Evolutionary conservation across 2,888 invertebrate genomes (phyloP), one percentile per base, ranked within the genome.

Genomic region (Epinotia brunnichana): DNA sequence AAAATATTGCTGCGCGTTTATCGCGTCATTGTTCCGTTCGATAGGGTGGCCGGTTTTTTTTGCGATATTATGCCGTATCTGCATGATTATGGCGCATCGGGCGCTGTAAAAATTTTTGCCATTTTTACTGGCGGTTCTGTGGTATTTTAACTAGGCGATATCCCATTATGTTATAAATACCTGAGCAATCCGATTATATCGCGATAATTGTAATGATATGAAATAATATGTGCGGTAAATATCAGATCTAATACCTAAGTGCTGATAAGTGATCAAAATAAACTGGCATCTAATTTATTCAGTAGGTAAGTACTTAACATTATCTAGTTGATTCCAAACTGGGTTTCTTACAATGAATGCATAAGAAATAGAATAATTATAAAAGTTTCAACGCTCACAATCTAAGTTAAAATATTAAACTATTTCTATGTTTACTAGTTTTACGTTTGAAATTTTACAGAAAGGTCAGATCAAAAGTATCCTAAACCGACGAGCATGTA

Each of bases 1-100:
- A 90, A 92, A 91, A 90, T 91, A 91, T 91, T 88, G 87, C 88
- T 81, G 86, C 82, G 84, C 84, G 86, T 83, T 87, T 87, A 84
- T 88, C 88, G 90, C 86, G 87, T 89, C 89, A 88, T 90, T 88
- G 89, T 88, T 88, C 83, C 82, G 80, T 80, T 79, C 79, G 83
- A 85, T 88, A 86, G 91, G 90, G 88, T 88, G 86, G 83, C 88
- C 87, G 87, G 74, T 56, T 74, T 69, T 75, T 44, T 74, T 74
- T 44, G 74, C 53, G 51, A 67, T 60, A 70, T 67, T 73, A 70
- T 77, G 76, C 74, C 70, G 76, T 56, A 57, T 72, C 60, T 67
- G 62, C 61, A 21, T 70, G 70, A 59, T 66, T 67, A 64, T 24
- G 51, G 71, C 67, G 74, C 24, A 53, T 68, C 69, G 69, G 67